phyloP scores from a whole-genome alignment of 2,113 vertebrate genomes.

The Spea bombifrons region DNA sequence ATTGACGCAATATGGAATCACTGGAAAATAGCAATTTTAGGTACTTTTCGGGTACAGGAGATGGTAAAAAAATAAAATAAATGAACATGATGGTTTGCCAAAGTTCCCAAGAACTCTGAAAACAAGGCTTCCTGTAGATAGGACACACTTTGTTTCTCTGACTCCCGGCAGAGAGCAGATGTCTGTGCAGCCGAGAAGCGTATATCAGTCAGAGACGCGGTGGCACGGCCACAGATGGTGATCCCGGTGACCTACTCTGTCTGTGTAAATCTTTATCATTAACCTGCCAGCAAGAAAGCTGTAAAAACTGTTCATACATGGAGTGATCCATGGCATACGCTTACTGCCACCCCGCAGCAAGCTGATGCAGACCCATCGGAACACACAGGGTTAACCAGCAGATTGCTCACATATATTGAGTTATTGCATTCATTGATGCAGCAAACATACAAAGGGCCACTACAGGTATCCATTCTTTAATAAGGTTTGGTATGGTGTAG shows the following conservation, averaged over 20 bases:
- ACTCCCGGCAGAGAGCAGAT: slow-evolving; percentile 36
- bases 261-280: slow-evolving; percentile 43
- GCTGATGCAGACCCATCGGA: neutral
- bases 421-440: too few relatives aligned
- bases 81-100: too few relatives aligned
- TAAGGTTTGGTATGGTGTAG: too few relatives aligned
- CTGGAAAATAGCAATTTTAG: too few relatives aligned
- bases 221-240: slow-evolving; percentile 37
- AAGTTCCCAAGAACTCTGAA: neutral
- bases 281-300: slow-evolving; percentile 38
- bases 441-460: too few relatives aligned
- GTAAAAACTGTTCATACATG: slow-evolving; percentile 15
- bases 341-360: slow-evolving; percentile 10
- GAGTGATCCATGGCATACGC: slow-evolving; percentile 24
- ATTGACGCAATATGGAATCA: too few relatives aligned
- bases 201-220: slow-evolving; percentile 32
- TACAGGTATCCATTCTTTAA: too few relatives aligned
- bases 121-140: slow-evolving; percentile 29
- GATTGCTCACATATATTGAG: too few relatives aligned
- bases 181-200: slow-evolving; percentile 16
- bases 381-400: neutral
- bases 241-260: slow-evolving; percentile 40
- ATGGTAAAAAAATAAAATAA: too few relatives aligned
- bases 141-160: slow-evolving; percentile 12
- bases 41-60: too few relatives aligned